These are phyloP conservation scores for Eurystomus glaucurus DNA, from an alignment of 2,797 vertebrate genomes.

Conservation along the genomic window DNA sequence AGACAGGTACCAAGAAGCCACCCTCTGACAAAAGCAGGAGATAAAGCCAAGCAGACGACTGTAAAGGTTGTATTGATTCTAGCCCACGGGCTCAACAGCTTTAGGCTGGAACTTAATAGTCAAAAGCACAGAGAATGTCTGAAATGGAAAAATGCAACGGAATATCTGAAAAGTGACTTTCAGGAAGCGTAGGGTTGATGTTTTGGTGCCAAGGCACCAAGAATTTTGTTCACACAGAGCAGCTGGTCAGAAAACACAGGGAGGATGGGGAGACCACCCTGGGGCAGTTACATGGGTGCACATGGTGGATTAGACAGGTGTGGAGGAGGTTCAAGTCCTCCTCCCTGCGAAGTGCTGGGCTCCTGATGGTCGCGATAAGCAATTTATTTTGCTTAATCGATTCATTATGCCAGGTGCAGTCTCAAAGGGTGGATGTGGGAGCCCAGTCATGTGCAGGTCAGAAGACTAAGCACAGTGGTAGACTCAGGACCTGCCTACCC, in stretches of 20 bases:
- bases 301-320: background rate
- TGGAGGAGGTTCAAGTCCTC: background rate
- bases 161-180: background rate
- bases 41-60: background rate
- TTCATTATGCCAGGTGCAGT: background rate
- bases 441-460: background rate
- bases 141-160: background rate
- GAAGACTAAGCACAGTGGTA: background rate
- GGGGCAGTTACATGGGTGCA: rapidly evolving
- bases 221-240: background rate
- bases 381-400: background rate
- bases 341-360: background rate
- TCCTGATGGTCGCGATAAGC: rapidly evolving
- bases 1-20: background rate
- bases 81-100: background rate
- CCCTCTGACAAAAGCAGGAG: background rate
- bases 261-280: background rate
- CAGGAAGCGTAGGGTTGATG: background rate
- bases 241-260: background rate
- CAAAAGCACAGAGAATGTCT: background rate
- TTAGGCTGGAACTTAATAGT: background rate
- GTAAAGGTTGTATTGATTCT: background rate
- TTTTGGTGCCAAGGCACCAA: background rate
- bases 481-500: background rate
- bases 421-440: background rate